Percentiles rank a stretch among this genome's conserved stretches.
These are phyloP conservation scores for Sarcophaga carnaria DNA, from an alignment of 2,888 invertebrate species.

Conservation along the genomic window DNA sequence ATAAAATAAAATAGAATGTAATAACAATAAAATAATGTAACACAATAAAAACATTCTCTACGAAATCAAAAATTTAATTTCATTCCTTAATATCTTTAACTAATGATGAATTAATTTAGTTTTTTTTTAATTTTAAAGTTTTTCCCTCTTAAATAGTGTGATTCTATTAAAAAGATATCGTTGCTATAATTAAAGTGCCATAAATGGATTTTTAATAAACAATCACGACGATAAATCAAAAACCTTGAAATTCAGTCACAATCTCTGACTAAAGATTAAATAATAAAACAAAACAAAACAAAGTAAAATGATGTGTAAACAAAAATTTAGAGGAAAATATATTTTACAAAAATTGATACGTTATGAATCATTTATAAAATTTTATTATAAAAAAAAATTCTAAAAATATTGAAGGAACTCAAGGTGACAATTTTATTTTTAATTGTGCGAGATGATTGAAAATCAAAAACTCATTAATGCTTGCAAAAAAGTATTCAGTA, in stretches of 20 bases:
- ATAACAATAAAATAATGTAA: too few relatives aligned
- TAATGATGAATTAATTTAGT: background rate
- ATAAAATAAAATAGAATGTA: too few relatives aligned
- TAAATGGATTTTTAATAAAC: conserved; percentile 34
- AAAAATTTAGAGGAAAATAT: background rate
- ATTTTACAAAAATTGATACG: conserved; percentile 22
- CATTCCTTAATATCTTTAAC: background rate
- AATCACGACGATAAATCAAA: conserved; percentile 32
- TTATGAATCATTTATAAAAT: conserved; percentile 38
- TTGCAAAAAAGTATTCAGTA: too few relatives aligned
- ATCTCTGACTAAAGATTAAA: background rate
- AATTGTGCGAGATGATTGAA: background rate
- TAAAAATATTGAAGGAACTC: background rate
- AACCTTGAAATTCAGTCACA: conserved; percentile 43
- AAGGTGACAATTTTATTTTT: background rate
- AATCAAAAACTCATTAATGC: background rate
- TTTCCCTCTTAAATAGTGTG: background rate
- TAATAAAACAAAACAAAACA: background rate
- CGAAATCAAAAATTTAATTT: too few relatives aligned
- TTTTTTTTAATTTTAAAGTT: background rate
- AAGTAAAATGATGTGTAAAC: background rate
- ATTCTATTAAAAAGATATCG: conserved; percentile 15
- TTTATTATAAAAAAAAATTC: background rate
- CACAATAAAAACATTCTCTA: too few relatives aligned
- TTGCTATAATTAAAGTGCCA: conserved; percentile 36